A percentile compares a stretch with the other conserved stretches of the same genome.
phyloP scores from a whole-genome alignment of 2,113 vertebrate genomes.

The Corydoras maculifer region DNA sequence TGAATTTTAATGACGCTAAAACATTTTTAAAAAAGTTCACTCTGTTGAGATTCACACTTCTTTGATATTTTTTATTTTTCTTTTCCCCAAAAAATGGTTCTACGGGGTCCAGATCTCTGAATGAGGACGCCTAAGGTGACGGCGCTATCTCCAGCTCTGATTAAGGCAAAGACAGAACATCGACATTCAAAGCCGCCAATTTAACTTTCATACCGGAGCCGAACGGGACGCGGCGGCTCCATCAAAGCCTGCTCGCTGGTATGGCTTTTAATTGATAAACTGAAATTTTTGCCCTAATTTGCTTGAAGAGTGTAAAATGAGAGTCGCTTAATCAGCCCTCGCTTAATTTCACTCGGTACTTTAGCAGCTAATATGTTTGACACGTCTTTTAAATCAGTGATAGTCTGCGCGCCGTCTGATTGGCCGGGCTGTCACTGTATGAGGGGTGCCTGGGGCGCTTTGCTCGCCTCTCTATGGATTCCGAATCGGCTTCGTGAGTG shows the following conservation, averaged over 20 bases:
- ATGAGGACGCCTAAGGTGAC: conserved; percentile 4
- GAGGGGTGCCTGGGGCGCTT: conserved; percentile 47
- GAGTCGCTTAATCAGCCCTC: conserved; percentile 51
- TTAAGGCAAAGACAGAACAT: conserved; percentile 48
- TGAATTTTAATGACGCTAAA: too few species aligned
- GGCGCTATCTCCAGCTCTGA: conserved; percentile 45
- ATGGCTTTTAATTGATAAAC: conserved; percentile 55
- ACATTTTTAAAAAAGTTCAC: too few species aligned
- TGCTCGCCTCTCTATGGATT: conserved; percentile 28
- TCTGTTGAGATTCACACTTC: too few species aligned
- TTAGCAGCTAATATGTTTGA: conserved; percentile 47
- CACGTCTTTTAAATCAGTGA: conserved; percentile 44
- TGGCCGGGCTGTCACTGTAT: conserved; percentile 45
- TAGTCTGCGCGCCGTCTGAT: conserved; percentile 45
- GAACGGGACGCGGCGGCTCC: conserved; percentile 42
- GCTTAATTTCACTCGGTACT: conserved; percentile 41
- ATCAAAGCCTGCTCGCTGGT: conserved; percentile 39
- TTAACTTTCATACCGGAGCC: conserved; percentile 50
- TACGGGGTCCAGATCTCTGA: too few species aligned
- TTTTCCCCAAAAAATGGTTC: too few species aligned
- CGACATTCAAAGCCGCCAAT: conserved; percentile 37
- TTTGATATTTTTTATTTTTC: too few species aligned
- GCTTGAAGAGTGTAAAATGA: conserved; percentile 34
- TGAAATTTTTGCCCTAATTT: conserved; percentile 45
- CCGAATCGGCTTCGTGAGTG: conserved; percentile 26